Evolutionary conservation across 2,113 vertebrate species (phyloP).

Genomic region (Otolemur garnettii): DNA sequence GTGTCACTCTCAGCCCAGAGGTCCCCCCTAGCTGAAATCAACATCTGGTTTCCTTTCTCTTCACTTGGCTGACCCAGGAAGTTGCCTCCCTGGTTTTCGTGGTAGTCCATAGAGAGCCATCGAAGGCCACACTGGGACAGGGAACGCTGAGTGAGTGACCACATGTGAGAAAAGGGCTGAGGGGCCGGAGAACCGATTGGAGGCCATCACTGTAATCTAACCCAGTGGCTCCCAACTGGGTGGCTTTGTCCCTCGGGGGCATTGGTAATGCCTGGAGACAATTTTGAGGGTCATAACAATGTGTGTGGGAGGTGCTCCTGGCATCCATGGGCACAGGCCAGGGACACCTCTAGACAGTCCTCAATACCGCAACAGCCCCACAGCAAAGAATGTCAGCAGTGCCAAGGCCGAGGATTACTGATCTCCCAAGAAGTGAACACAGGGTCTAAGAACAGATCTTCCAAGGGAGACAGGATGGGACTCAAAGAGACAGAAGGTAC

Average conservation of each 20-base stretch:
- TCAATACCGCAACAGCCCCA: too few relatives aligned
- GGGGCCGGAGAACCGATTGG: background rate
- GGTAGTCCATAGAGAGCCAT: background rate
- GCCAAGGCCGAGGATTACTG: background rate
- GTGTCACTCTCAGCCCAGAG: background rate
- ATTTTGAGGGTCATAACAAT: background rate
- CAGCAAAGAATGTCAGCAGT: background rate
- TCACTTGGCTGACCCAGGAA: background rate
- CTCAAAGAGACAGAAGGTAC: background rate
- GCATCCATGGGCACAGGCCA: background rate
- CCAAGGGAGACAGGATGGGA: fast-evolving
- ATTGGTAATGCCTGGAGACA: background rate
- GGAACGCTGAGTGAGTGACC: background rate
- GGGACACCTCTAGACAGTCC: background rate
- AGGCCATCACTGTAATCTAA: background rate
- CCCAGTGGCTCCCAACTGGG: background rate
- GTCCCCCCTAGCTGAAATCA: background rate
- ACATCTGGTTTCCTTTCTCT: background rate
- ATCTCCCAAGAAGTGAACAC: background rate
- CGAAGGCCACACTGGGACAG: background rate
- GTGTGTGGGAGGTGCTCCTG: background rate
- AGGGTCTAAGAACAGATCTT: background rate
- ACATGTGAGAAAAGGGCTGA: background rate
- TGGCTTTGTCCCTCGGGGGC: background rate
- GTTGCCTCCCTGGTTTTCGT: too few relatives aligned